Evolutionary conservation across 2,797 vertebrate genomes (phyloP), one percentile per base, ranked within the genome.

Genomic region (Luscinia luscinia): DNA sequence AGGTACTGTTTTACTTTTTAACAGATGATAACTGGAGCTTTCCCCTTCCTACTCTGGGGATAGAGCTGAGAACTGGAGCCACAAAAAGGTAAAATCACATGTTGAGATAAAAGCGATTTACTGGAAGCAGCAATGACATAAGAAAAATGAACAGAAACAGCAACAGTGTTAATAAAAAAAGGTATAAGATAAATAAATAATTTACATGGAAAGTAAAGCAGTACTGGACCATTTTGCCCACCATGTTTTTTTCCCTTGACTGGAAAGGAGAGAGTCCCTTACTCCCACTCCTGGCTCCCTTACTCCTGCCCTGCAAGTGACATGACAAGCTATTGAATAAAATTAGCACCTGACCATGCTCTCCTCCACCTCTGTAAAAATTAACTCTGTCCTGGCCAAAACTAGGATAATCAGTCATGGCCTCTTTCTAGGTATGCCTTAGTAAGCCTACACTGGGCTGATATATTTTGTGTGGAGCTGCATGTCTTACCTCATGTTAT

Each of bases 221-320:
- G 4, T 62, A 54, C n/a, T 38, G 40, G 27, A 61, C 22, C 9
- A 2, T 32, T 82, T 52, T 0, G 0, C 27, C 27, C 11, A 36
- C 32, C 9, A 32, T 7, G 4, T 82, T 70, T 70, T 52, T 17
- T 17, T 18, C 14, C 27, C 27, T 52, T 0, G 0, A 15, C 32
- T 45, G 38, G 45, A 48, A 67, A 40, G 43, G 15, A 61, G 20
- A 51, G 8, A 28, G 11, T 26, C 7, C 11, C 6, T 61, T 32
- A 52, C 22, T 45, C 11, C 14, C 26, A 52, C 27, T 32, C 38
- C 46, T 61, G 18, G 9, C 27, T 61, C 46, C n/a, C 14, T 82
- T 52, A 9, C 32, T 52, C 22, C 38, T 26, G 21, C 11, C 40
- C 11, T 32, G 18, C 46, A 61, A 36, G 32, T 52, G n/a, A 26